Evolutionary conservation across 2,888 invertebrate species (phyloP), one percentile per base, ranked within the genome.

Genomic region (Cheilosia impressa): DNA sequence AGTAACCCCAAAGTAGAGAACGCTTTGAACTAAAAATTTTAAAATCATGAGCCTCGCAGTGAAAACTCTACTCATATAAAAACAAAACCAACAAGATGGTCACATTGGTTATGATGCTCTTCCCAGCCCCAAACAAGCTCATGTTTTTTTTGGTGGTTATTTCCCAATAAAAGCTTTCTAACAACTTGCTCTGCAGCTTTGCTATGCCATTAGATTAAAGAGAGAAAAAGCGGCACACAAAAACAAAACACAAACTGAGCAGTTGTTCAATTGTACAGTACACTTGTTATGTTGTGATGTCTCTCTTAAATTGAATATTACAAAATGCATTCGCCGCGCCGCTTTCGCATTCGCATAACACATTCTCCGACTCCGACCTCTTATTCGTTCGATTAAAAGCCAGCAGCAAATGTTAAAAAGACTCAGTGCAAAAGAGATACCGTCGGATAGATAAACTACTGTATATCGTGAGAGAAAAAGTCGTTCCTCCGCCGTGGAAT

Each of bases 371-470:
- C 38, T 57, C 68, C 34, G 17, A 31, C 34, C 47, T 65, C 34
- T 53, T 27, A 22, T 38, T 43, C 47, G 65, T 71, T 71, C 52
- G 80, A 80, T 80, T 80, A 76, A 84, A 84, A 84, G 75, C 71
- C 75, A 79, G 71, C 41, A 50, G 69, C 79, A 71, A 84, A 34
- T 80, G 84, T 66, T 80, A 62, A 66, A 76, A 34, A 47, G 47
- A 58, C 75, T 84, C 84, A 84, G 84, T 84, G 66, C 79, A 68
- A 76, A 79, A 84, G 84, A 84, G 84, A 84, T 66, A 55, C 55
- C 60, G 78, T 68, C 50, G 81, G 73, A 65, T 58, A 63, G 75
- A 63, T 63, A 73, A 83, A 63, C 43, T 38, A 65, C 52, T n/a
- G 34, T 43, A 63, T 73, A 68, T 73, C 17, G 68, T 73, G 22